phyloP scores from a whole-genome alignment of 2,888 invertebrate genomes.

The Halocaridina rubra region DNA sequence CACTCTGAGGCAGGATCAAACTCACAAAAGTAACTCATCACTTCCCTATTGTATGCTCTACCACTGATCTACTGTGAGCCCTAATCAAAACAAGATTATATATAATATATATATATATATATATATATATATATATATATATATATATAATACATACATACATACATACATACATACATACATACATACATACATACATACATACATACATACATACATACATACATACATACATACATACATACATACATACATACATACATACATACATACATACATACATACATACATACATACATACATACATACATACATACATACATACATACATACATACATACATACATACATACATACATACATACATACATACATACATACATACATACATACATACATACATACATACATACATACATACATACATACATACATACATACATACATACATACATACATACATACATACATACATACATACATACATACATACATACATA shows the following conservation, averaged over 20 bases:
- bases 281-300: background rate
- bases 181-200: background rate
- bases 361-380: background rate
- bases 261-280: background rate
- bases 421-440: background rate
- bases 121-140: background rate
- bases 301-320: background rate
- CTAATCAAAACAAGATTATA: too few relatives aligned
- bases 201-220: background rate
- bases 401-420: background rate
- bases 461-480: slow-evolving; percentile 4
- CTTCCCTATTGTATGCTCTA: too few relatives aligned
- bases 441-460: background rate
- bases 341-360: slow-evolving; percentile 4
- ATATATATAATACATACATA: background rate
- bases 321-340: background rate
- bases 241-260: background rate
- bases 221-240: slow-evolving; percentile 4
- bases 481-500: background rate
- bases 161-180: background rate
- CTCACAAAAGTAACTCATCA: too few relatives aligned
- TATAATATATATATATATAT: slow-evolving; percentile 1
- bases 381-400: background rate
- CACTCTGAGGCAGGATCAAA: too few relatives aligned
- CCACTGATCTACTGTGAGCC: too few relatives aligned